Percentiles rank a stretch among this genome's conserved stretches.
phyloP scores from a whole-genome alignment of 2,888 invertebrate species.

The Diarsia rubi region DNA sequence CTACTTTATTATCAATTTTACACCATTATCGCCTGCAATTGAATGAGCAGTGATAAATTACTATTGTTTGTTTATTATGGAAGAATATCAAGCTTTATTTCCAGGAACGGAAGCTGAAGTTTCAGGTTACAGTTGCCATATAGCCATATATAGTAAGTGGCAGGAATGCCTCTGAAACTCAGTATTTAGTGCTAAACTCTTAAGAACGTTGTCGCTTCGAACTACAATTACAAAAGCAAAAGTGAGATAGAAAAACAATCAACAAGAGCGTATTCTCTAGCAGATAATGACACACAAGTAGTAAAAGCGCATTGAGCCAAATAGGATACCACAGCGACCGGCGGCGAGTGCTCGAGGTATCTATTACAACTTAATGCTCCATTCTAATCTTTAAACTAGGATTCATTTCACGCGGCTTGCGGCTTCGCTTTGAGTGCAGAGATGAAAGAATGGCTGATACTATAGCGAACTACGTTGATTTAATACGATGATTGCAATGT shows the following conservation, averaged over 20 bases:
- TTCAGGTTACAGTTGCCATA: not conserved
- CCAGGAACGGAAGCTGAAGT: not conserved
- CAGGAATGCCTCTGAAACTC: constrained; percentile 1
- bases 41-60: constrained; percentile 44
- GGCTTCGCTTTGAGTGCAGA: constrained; percentile 41
- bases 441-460: constrained; percentile 32
- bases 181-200: not conserved
- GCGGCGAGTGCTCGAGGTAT: constrained; percentile 37
- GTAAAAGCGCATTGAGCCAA: constrained; percentile 40
- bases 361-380: constrained; percentile 49
- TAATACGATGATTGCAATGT: constrained; percentile 42
- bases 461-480: constrained; percentile 36
- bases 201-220: not conserved
- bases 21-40: constrained; percentile 46
- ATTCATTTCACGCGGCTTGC: constrained; percentile 41
- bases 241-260: constrained; percentile 28
- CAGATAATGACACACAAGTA: constrained; percentile 39
- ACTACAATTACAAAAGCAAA: constrained; percentile 17
- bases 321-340: constrained; percentile 35
- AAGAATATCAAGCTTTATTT: constrained; percentile 9
- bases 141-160: not conserved
- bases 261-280: constrained; percentile 5
- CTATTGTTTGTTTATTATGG: constrained; percentile 29
- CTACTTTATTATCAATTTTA: constrained; percentile 57
- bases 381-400: constrained; percentile 54